Percentiles rank a stretch among this genome's conserved stretches.
Conservation (phyloP, 2,888 invertebrate species). For the Phrixothrix hirtus region DNA sequence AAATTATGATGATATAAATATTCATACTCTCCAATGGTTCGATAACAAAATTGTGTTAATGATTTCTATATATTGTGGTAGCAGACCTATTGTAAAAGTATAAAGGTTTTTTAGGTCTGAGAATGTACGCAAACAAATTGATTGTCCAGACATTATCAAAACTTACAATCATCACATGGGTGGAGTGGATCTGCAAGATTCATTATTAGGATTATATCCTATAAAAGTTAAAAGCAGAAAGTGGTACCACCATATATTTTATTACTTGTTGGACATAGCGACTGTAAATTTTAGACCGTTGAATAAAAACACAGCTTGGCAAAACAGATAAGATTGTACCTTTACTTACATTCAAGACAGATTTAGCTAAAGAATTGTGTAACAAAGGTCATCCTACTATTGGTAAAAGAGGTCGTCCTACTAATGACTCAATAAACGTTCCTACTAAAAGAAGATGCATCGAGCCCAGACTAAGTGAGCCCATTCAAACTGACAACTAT, state of each 20-base stretch:
- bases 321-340: slow-evolving; percentile 11
- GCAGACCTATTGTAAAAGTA: slow-evolving; percentile 21
- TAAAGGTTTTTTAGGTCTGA: slow-evolving; percentile 18
- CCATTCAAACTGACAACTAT: too few species aligned
- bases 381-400: too few species aligned
- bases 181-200: too few species aligned
- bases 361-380: slow-evolving; percentile 10
- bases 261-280: slow-evolving; percentile 31
- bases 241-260: slow-evolving; percentile 34
- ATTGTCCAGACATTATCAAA: slow-evolving; percentile 18
- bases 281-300: slow-evolving; percentile 28
- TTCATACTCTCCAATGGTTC: slow-evolving; percentile 10
- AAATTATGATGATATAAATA: neutral
- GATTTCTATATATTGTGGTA: slow-evolving; percentile 14
- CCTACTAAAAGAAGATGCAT: too few species aligned
- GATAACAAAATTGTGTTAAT: slow-evolving; percentile 17
- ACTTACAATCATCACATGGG: slow-evolving; percentile 31
- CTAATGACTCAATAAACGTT: too few species aligned
- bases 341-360: slow-evolving; percentile 15
- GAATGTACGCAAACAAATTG: slow-evolving; percentile 12
- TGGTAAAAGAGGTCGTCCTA: too few species aligned
- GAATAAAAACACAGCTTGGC: slow-evolving; percentile 15
- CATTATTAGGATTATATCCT: slow-evolving; percentile 30
- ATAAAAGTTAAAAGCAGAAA: slow-evolving; percentile 32
- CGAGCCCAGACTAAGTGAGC: too few species aligned